These are phyloP conservation scores for Eriosoma lanigerum DNA, from an alignment of 1,140 invertebrate species.

Conservation along the genomic window DNA sequence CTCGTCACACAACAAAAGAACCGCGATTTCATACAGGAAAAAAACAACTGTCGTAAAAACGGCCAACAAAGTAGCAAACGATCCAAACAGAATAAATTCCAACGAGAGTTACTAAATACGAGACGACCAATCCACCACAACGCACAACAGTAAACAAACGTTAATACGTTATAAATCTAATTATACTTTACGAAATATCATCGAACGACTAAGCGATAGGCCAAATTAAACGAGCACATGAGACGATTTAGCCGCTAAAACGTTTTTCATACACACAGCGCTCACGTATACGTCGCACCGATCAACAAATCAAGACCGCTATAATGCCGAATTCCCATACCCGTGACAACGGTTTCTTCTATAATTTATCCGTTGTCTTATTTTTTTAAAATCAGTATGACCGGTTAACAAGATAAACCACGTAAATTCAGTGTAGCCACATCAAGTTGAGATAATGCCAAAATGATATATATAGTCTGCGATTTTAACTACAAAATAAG, in stretches of 20 bases:
- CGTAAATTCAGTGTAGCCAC: neutral
- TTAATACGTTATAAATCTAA: neutral
- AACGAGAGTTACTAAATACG: no score
- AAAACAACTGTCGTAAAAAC: neutral
- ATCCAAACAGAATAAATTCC: no score
- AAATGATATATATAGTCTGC: no score
- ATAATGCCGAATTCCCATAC: no score
- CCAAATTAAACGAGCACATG: slow-evolving; percentile 1
- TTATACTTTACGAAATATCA: neutral
- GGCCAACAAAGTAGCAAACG: neutral
- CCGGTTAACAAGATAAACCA: neutral
- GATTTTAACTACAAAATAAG: no score
- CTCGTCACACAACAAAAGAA: neutral
- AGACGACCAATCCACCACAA: no score
- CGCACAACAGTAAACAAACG: no score
- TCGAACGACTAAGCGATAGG: neutral
- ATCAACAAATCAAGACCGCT: no score
- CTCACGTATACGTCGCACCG: neutral
- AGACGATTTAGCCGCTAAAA: slow-evolving; percentile 12
- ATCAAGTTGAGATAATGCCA: no score
- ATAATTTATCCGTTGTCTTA: neutral
- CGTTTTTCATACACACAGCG: neutral
- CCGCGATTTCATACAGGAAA: neutral
- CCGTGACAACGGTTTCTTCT: slow-evolving; percentile 26
- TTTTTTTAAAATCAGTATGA: neutral